phyloP scores from a whole-genome alignment of 2,888 invertebrate genomes.

The Conops quadrifasciatus region DNA sequence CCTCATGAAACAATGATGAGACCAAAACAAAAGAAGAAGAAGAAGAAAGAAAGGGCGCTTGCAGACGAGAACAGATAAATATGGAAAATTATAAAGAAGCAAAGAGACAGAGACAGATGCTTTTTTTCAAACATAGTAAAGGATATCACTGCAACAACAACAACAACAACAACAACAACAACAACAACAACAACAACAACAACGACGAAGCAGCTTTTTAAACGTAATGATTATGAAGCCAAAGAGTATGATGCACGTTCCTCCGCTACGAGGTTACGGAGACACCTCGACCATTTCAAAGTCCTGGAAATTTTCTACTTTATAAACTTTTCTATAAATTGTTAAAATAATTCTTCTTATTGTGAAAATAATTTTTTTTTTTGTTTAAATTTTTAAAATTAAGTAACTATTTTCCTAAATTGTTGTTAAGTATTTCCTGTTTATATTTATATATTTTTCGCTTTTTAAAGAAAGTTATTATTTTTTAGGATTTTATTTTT shows the following conservation, averaged over 20 bases:
- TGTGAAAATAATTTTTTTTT: not conserved
- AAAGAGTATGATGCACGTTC: slow-evolving; percentile 26
- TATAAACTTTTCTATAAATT: too few species aligned
- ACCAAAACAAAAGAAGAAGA: not conserved
- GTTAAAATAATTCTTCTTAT: not conserved
- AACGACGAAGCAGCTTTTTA: slow-evolving; percentile 3
- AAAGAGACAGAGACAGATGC: not conserved
- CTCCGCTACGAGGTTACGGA: slow-evolving; percentile 5
- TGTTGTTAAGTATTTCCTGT: too few species aligned
- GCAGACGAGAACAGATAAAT: not conserved
- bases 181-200: not conserved
- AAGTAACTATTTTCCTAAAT: too few species aligned
- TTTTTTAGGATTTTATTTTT: not conserved
- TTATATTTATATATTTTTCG: too few species aligned
- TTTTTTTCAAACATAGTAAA: too few species aligned
- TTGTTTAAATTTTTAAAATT: too few species aligned
- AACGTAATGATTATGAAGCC: slow-evolving; percentile 26
- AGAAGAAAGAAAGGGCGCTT: not conserved
- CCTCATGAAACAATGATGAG: not conserved
- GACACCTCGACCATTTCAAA: slow-evolving; percentile 1
- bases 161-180: slow-evolving; percentile 3
- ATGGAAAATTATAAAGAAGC: not conserved
- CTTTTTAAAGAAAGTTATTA: not conserved
- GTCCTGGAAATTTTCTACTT: too few species aligned
- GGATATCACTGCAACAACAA: too few species aligned